A percentile compares a stretch with the other conserved stretches of the same genome.
Conservation (phyloP, 1,140 invertebrate genomes). For the Neodiprion fabricii region DNA sequence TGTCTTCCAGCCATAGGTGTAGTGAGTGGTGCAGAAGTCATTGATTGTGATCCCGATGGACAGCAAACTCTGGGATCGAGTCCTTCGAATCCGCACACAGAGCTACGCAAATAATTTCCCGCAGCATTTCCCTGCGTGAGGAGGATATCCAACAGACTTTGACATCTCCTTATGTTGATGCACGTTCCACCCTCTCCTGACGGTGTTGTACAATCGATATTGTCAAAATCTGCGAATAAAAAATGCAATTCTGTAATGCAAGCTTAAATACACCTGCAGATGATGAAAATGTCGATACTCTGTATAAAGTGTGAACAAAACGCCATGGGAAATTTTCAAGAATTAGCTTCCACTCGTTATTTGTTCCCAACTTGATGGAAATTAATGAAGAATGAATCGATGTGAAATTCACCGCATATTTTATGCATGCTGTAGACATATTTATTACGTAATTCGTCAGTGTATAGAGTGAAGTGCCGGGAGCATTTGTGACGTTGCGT, state of each 20-base stretch:
- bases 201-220: background rate
- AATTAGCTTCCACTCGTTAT: background rate
- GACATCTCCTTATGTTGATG: slow-evolving; percentile 57
- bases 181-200: slow-evolving; percentile 39
- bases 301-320: background rate
- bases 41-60: slow-evolving; percentile 28
- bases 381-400: too few relatives aligned
- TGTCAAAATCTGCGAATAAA: slow-evolving; percentile 8
- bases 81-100: slow-evolving; percentile 63
- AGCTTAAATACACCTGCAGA: background rate
- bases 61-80: slow-evolving; percentile 64
- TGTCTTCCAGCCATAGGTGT: background rate
- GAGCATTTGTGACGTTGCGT: background rate
- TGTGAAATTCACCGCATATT: too few relatives aligned
- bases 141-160: slow-evolving; percentile 52
- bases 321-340: background rate
- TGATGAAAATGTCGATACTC: background rate
- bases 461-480: background rate
- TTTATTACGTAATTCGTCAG: background rate
- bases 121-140: slow-evolving; percentile 36
- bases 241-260: background rate
- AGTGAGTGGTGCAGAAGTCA: background rate
- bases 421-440: background rate
- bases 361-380: too few relatives aligned
- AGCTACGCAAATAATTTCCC: slow-evolving; percentile 57